Evolutionary conservation across 1,140 invertebrate genomes (phyloP).

Genomic region (Bathynomus jamesi): DNA sequence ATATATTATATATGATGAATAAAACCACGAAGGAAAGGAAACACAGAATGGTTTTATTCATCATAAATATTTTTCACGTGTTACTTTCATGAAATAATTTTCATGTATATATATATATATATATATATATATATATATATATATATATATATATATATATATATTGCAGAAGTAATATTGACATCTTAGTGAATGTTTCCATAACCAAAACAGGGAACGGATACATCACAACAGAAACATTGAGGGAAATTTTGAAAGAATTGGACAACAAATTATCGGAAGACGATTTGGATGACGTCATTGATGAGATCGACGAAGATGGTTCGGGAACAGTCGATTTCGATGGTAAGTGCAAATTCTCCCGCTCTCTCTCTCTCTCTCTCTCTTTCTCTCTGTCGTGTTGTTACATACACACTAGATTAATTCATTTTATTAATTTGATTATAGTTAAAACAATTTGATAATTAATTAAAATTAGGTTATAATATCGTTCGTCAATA

Average conservation of each 20-base stretch:
- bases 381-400: too few relatives aligned
- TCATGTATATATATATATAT: too few relatives aligned
- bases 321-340: conserved; percentile 75
- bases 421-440: not conserved
- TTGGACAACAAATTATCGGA: conserved; percentile 81
- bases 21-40: too few relatives aligned
- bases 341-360: conserved; percentile 39
- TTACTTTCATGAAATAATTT: too few relatives aligned
- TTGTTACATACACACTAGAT: not conserved
- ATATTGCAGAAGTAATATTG: too few relatives aligned
- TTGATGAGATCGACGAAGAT: conserved; percentile 89
- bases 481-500: not conserved
- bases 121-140: too few relatives aligned
- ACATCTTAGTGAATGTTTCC: too few relatives aligned
- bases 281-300: conserved; percentile 78
- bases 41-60: too few relatives aligned
- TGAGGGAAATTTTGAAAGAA: conserved; percentile 82
- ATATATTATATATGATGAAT: too few relatives aligned
- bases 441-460: not conserved
- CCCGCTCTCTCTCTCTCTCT: too few relatives aligned
- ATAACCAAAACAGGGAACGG: conserved; percentile 36
- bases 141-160: too few relatives aligned
- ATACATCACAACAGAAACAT: conserved; percentile 68
- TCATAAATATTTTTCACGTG: too few relatives aligned
- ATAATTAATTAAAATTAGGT: not conserved